Evolutionary conservation across 2,888 invertebrate genomes (phyloP).

Genomic region (Exephanes ischioxanthus): DNA sequence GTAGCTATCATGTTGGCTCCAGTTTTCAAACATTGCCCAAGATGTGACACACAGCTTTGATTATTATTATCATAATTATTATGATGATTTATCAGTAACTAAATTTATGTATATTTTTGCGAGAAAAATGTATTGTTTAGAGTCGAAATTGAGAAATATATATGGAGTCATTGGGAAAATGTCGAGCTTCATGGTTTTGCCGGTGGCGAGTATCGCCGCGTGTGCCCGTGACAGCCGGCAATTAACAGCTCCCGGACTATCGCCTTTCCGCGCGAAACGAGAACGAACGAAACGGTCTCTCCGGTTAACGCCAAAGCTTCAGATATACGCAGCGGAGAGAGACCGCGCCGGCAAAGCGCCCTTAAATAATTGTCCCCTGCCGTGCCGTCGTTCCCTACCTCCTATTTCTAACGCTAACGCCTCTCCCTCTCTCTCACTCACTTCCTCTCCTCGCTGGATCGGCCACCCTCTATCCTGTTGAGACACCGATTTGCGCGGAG

Average conservation of each 20-base stretch:
- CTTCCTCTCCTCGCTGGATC: conserved; percentile 59
- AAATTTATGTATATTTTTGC: neutral
- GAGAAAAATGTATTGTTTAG: neutral
- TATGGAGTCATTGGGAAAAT: conserved; percentile 17
- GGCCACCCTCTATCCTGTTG: conserved; percentile 73
- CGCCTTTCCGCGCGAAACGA: conserved; percentile 70
- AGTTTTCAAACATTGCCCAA: no score
- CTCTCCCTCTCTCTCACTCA: conserved; percentile 56
- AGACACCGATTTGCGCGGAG: conserved; percentile 80
- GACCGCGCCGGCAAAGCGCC: conserved; percentile 73
- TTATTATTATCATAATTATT: no score
- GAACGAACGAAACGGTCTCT: conserved; percentile 49
- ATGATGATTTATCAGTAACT: no score
- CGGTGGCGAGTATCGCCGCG: conserved; percentile 75
- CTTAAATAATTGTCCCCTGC: conserved; percentile 83
- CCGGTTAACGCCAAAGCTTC: conserved; percentile 39
- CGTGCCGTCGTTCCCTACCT: conserved; percentile 63
- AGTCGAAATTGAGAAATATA: neutral
- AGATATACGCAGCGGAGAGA: conserved; percentile 56
- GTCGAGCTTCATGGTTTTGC: conserved; percentile 15
- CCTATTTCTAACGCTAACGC: conserved; percentile 69
- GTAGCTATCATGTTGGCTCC: no score
- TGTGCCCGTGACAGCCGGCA: conserved; percentile 84
- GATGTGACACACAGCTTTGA: no score
- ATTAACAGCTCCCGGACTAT: conserved; percentile 84